Base-by-base conservation (phyloP, 2,888 invertebrate species). In the Epirrhoe tristata region DNA sequence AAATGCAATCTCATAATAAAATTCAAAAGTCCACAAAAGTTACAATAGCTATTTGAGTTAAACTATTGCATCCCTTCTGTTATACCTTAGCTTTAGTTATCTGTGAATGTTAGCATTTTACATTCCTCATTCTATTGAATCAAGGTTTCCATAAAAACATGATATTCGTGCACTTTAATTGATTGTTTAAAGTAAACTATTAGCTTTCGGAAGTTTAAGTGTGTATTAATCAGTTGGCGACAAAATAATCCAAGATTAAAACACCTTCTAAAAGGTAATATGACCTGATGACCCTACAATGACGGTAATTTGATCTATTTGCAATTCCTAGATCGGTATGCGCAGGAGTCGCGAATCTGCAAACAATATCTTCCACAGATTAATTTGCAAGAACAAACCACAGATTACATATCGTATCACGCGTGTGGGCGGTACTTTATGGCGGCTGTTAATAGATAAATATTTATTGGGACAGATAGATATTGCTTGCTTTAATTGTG, bases 241-340 rank as follows among this genome's bases (percentile, higher is more conserved):
- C n/a, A n/a, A 39, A 8, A 8, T 39, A 39, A 39, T 8, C 6
- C 6, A 7, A 8, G 7, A 39, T 8, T 1, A 2, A 39, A 39
- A 39, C 0, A 7, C 7, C 6, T 39, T 39, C 0, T 1, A 39
- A 2, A 39, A 39, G 8, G 12, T 0, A 4, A n/a, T n/a, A n/a
- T n/a, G n/a, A n/a, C n/a, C 10, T 46, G 46, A 46, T n/a, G 10
- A 1, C 5, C 2, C 4, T n/a, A 8, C 36, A 52, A 5, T 34
- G 12, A 54, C 57, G 36, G 66, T 63, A 63, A 64, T 53, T 31
- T 36, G 54, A 64, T 64, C 52, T 60, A 61, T 68, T 56, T 59
- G 48, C 31, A 58, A 64, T 56, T 61, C 65, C 56, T 66, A 50
- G 58, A 72, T 62, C 32, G 69, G 80, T 72, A 80, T 77, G 78